A percentile compares a stretch with the other conserved stretches of the same genome.
Evolutionary conservation across 2,888 invertebrate genomes (phyloP).

Genomic region (Tyria jacobaeae): DNA sequence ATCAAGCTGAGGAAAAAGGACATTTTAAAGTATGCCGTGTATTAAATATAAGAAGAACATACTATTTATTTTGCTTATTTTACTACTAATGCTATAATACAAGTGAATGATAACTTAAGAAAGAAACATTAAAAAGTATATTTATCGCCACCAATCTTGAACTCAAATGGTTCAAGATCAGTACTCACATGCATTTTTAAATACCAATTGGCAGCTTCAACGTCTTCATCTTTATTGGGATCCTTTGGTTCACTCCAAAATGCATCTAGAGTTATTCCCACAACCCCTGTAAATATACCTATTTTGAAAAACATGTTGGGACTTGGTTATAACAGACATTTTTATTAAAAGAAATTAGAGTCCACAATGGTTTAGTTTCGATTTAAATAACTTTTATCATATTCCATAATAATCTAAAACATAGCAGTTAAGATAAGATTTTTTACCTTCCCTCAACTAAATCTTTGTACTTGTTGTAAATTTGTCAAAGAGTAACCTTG

Average conservation of each 20-base stretch:
- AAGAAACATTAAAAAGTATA: neutral
- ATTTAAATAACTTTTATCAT: neutral
- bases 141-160: neutral
- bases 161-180: neutral
- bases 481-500: neutral
- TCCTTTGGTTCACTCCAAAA: slow-evolving; percentile 86
- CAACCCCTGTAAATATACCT: slow-evolving; percentile 78
- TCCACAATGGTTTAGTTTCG: neutral
- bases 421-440: neutral
- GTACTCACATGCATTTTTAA: slow-evolving; percentile 86
- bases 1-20: slow-evolving; percentile 67
- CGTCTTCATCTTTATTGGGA: slow-evolving; percentile 73
- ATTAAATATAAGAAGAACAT: neutral
- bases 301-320: neutral
- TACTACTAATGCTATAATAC: too few species aligned
- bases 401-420: neutral
- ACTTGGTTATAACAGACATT: neutral
- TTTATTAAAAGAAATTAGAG: neutral
- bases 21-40: neutral
- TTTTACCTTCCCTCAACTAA: neutral
- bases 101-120: too few species aligned
- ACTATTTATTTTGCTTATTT: too few species aligned
- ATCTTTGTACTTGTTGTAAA: neutral
- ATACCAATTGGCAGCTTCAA: slow-evolving; percentile 83
- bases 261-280: slow-evolving; percentile 86